Conservation (phyloP, 2,113 vertebrate genomes). For the Cromileptes altivelis region DNA sequence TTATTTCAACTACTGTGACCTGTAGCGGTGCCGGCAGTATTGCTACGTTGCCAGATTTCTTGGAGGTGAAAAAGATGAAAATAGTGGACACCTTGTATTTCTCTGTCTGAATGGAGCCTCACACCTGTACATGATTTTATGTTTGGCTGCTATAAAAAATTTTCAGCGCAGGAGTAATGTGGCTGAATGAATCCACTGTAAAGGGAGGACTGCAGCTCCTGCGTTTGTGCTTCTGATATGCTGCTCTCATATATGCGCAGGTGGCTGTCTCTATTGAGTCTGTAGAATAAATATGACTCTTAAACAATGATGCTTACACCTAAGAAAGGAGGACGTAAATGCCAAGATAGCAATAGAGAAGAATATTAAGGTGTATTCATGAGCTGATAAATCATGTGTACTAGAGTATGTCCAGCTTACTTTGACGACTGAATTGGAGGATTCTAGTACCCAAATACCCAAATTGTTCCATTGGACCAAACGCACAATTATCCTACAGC, state of each 20-base stretch:
- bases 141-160: neutral
- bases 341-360: too few relatives aligned
- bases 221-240: neutral
- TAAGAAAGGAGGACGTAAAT: too few relatives aligned
- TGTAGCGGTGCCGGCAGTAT: neutral
- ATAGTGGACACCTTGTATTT: neutral
- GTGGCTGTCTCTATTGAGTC: too few relatives aligned
- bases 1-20: neutral
- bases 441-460: too few relatives aligned
- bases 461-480: too few relatives aligned
- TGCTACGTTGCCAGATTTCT: neutral
- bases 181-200: neutral
- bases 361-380: too few relatives aligned
- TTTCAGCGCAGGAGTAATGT: neutral
- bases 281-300: too few relatives aligned
- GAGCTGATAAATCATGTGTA: too few relatives aligned
- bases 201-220: neutral
- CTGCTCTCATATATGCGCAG: neutral
- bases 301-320: too few relatives aligned
- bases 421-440: too few relatives aligned
- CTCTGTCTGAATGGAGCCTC: neutral
- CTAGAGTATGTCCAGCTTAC: too few relatives aligned
- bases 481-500: too few relatives aligned
- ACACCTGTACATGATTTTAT: neutral
- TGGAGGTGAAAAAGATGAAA: neutral